A percentile compares a stretch with the other conserved stretches of the same genome.
These are phyloP conservation scores for Burhinus bistriatus DNA, from an alignment of 2,113 vertebrate genomes.

Conservation along the genomic window DNA sequence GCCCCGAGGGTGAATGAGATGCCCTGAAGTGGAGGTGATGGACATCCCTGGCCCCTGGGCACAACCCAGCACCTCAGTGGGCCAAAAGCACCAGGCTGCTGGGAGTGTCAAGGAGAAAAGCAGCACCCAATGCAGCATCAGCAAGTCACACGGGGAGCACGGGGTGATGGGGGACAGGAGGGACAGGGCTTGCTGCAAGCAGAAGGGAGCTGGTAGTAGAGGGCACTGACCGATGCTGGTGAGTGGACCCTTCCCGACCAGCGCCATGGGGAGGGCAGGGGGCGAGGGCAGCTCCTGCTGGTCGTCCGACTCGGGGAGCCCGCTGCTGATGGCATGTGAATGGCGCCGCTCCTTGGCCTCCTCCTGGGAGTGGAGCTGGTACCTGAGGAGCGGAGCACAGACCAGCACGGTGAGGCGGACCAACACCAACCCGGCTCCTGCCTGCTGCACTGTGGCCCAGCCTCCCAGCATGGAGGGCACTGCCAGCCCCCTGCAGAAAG, in stretches of 20 bases:
- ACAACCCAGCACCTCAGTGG: background rate
- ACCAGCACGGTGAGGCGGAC: background rate
- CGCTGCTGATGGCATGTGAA: conserved; percentile 81
- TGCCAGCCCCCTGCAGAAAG: background rate
- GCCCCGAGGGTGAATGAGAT: background rate
- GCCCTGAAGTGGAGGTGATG: background rate
- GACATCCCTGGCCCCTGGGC: background rate
- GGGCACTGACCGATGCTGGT: conserved; percentile 81
- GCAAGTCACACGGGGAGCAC: background rate
- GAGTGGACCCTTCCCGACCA: conserved; percentile 82
- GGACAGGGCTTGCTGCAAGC: background rate
- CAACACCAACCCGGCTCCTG: background rate
- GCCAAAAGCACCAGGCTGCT: background rate
- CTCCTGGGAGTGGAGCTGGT: conserved; percentile 86
- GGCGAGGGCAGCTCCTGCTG: conserved; percentile 84
- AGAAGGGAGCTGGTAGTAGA: background rate
- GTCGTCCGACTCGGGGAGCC: conserved; percentile 78
- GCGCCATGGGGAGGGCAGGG: conserved; percentile 79
- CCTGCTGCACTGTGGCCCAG: background rate
- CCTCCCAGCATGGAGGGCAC: background rate
- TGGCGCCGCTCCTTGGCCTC: conserved; percentile 89
- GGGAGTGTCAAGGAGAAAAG: background rate
- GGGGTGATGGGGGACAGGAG: fast-evolving
- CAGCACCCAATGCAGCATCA: background rate
- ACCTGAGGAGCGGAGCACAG: conserved; percentile 65